Conservation (phyloP, 2,113 vertebrate species). For the Caracal caracal region DNA sequence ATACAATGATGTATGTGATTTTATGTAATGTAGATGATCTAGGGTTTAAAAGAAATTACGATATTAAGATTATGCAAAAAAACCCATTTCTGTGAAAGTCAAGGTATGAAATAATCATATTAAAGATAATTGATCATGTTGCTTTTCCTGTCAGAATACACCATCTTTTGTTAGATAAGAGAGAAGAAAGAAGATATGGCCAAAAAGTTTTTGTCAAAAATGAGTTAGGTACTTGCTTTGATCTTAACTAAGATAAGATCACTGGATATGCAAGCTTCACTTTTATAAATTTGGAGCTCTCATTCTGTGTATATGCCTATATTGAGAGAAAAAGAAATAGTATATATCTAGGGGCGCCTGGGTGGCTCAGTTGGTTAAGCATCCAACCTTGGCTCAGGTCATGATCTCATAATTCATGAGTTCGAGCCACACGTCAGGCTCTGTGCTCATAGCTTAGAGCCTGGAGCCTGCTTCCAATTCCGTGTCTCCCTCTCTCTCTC, state of each 20-base stretch:
- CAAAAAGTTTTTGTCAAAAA: conserved; percentile 2
- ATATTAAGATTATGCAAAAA: conserved; percentile 52
- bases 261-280: not conserved
- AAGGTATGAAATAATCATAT: conserved; percentile 65
- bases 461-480: no score
- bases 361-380: no score
- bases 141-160: conserved; percentile 56
- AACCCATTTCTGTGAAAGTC: conserved; percentile 13
- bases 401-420: no score
- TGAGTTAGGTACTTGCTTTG: not conserved
- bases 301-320: not conserved
- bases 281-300: not conserved
- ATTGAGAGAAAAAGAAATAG: not conserved
- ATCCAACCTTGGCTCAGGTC: no score
- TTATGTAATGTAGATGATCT: conserved; percentile 66
- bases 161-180: conserved; percentile 51
- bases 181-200: not conserved
- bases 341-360: not conserved
- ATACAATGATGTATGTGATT: conserved; percentile 49
- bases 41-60: conserved; percentile 62
- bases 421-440: no score
- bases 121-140: conserved; percentile 69
- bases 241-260: not conserved
- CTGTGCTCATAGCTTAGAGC: no score
- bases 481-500: no score